Evolutionary conservation across 2,888 invertebrate species (phyloP).

Genomic region (Tenthredo notha): DNA sequence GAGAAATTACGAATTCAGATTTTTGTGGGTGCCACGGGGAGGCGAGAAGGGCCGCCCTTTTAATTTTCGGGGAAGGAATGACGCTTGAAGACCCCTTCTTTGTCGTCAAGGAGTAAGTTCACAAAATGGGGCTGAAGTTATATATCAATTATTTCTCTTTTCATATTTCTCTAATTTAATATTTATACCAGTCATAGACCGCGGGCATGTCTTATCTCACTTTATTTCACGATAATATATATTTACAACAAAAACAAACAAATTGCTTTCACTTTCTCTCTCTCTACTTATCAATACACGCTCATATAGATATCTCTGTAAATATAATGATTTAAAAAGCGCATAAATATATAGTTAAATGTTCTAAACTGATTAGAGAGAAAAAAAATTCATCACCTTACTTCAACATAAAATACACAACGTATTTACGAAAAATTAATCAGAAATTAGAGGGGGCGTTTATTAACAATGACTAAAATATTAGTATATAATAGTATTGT

Average conservation of each 20-base stretch:
- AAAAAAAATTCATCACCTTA: not conserved
- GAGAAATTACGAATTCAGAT: conserved; percentile 56
- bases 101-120: conserved; percentile 98
- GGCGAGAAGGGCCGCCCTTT: conserved; percentile 74
- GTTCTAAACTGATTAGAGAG: not conserved
- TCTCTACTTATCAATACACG: conserved; percentile 25
- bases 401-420: not conserved
- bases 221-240: not conserved
- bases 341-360: not conserved
- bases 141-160: not conserved
- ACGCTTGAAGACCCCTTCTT: conserved; percentile 99
- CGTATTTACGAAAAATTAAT: not conserved
- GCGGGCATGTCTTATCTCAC: not conserved
- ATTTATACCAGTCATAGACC: not conserved
- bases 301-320: not conserved
- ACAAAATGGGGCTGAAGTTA: conserved; percentile 54
- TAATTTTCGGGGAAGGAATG: conserved; percentile 87
- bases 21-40: conserved; percentile 72
- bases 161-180: not conserved
- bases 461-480: not conserved
- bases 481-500: too few species aligned
- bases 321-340: not conserved
- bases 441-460: not conserved
- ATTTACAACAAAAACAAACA: not conserved
- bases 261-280: conserved; percentile 24